These are phyloP conservation scores for Equus przewalskii DNA, from an alignment of 2,113 vertebrate genomes.

Conservation along the genomic window DNA sequence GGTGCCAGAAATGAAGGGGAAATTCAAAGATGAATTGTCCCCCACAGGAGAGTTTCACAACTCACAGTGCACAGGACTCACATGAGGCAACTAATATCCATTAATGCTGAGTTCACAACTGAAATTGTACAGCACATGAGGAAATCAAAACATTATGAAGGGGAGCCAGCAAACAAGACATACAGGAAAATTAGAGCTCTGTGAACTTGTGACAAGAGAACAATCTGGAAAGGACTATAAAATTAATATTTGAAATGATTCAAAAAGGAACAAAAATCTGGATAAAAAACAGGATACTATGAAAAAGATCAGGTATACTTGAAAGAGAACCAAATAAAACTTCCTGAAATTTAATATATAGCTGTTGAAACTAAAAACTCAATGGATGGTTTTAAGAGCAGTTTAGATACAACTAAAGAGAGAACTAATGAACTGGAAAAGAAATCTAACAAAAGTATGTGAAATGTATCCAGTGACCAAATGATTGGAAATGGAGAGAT, in stretches of 20 bases:
- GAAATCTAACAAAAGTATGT: not conserved
- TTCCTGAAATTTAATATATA: not conserved
- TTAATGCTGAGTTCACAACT: not conserved
- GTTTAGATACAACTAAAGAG: not conserved
- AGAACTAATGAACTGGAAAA: slow-evolving; percentile 32
- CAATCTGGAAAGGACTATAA: not conserved
- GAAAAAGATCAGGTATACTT: not conserved
- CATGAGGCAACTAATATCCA: not conserved
- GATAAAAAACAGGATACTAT: not conserved
- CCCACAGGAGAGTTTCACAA: not conserved
- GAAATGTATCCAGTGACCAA: not conserved
- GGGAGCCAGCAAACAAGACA: not conserved
- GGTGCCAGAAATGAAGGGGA: not conserved
- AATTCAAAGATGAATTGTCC: not conserved
- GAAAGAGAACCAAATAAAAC: not conserved
- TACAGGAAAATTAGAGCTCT: not conserved
- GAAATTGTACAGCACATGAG: not conserved
- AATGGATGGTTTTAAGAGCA: not conserved
- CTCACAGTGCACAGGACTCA: not conserved
- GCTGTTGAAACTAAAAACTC: not conserved
- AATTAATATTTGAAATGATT: not conserved
- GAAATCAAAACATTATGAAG: not conserved
- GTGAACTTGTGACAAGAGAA: not conserved
- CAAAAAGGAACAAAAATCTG: not conserved
- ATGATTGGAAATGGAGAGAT: not conserved